A percentile compares a stretch with the other conserved stretches of the same genome.
Conservation (phyloP, 2,113 vertebrate species). For the Epinephelus lanceolatus region DNA sequence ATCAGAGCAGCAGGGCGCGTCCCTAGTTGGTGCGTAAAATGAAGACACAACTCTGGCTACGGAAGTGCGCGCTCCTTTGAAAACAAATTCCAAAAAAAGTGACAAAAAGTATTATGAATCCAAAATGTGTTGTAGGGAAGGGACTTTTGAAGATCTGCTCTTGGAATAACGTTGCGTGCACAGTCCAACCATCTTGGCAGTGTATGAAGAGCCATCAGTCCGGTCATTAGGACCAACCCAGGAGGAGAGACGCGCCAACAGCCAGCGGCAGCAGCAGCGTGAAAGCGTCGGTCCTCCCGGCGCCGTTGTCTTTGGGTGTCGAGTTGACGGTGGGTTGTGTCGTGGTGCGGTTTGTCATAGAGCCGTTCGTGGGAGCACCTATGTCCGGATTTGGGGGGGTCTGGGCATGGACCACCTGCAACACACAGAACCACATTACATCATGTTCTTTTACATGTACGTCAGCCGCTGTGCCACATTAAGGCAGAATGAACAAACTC, state of each 20-base stretch:
- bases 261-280: constrained; percentile 53
- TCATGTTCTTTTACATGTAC: neutral
- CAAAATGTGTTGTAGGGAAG: neutral
- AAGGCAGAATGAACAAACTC: no score
- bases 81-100: no score
- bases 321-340: neutral
- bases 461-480: neutral
- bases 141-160: constrained; percentile 2
- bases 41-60: neutral
- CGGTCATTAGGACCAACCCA: constrained; percentile 24
- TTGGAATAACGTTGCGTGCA: neutral
- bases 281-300: neutral
- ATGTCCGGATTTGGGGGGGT: rapidly evolving
- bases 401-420: constrained; percentile 19
- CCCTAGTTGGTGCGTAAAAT: neutral
- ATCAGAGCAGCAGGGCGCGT: neutral
- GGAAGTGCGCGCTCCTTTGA: neutral
- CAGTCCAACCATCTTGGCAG: neutral
- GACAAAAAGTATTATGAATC: neutral
- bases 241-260: constrained; percentile 39
- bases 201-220: neutral
- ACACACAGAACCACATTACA: neutral
- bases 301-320: neutral
- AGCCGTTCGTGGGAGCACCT: rapidly evolving
- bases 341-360: rapidly evolving